Percentiles rank a stretch among this genome's conserved stretches.
These are phyloP conservation scores for Ceramica pisi DNA, from an alignment of 2,888 invertebrate genomes.

Conservation along the genomic window DNA sequence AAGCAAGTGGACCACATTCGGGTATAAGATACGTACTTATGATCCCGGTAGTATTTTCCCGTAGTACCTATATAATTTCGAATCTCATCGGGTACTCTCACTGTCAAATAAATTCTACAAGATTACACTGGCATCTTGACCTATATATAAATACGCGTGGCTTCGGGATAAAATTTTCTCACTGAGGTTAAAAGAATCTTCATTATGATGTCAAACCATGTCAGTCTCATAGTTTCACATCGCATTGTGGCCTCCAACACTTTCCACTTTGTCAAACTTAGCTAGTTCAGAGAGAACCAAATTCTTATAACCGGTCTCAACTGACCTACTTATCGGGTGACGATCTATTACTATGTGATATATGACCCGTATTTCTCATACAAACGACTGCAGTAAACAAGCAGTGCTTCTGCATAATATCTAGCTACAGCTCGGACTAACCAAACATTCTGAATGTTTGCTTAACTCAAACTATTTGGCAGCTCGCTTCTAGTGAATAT, in stretches of 20 bases:
- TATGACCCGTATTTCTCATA: background rate
- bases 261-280: constrained; percentile 14
- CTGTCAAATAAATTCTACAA: too few relatives aligned
- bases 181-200: background rate
- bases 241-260: background rate
- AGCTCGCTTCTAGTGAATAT: background rate
- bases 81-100: background rate
- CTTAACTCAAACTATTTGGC: constrained; percentile 15
- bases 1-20: background rate
- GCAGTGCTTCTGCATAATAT: background rate
- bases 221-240: background rate
- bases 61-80: background rate
- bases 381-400: background rate
- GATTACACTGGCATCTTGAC: too few relatives aligned
- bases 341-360: background rate
- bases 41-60: background rate
- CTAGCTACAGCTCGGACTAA: background rate
- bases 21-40: too few relatives aligned
- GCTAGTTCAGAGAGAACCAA: constrained; percentile 1
- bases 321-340: background rate
- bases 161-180: background rate
- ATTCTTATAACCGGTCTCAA: background rate
- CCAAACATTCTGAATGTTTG: constrained; percentile 17
- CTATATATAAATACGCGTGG: background rate
- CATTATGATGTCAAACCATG: constrained; percentile 7